phyloP scores from a whole-genome alignment of 2,113 vertebrate genomes.

The Dinomys branickii region DNA sequence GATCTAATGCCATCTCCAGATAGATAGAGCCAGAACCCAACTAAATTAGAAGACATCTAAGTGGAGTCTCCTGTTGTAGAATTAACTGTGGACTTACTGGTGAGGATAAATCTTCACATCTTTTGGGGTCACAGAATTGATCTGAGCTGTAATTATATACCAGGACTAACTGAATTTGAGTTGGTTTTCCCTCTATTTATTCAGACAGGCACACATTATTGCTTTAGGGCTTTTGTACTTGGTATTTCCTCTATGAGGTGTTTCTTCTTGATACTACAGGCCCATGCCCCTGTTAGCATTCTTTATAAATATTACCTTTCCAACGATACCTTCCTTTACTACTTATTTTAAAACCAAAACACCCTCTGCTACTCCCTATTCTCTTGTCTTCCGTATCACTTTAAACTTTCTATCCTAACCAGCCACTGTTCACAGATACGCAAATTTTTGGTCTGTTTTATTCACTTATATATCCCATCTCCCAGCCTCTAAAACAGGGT shows the following conservation, averaged over 20 bases:
- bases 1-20: neutral
- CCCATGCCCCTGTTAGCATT: neutral
- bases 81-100: neutral
- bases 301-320: neutral
- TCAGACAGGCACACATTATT: neutral
- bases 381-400: neutral
- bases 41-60: neutral
- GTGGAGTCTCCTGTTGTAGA: neutral
- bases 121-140: neutral
- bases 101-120: neutral
- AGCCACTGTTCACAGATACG: neutral
- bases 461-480: neutral
- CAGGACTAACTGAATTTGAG: neutral
- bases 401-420: neutral
- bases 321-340: neutral
- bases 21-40: neutral
- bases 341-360: slow-evolving; percentile 5
- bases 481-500: neutral
- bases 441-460: neutral
- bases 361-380: neutral
- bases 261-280: neutral
- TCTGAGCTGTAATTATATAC: neutral
- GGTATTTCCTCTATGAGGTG: neutral
- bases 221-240: neutral
- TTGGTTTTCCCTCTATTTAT: neutral